Evolutionary conservation across 2,113 vertebrate species (phyloP), one percentile per base, ranked within the genome.

Genomic region (Rhea pennata): DNA sequence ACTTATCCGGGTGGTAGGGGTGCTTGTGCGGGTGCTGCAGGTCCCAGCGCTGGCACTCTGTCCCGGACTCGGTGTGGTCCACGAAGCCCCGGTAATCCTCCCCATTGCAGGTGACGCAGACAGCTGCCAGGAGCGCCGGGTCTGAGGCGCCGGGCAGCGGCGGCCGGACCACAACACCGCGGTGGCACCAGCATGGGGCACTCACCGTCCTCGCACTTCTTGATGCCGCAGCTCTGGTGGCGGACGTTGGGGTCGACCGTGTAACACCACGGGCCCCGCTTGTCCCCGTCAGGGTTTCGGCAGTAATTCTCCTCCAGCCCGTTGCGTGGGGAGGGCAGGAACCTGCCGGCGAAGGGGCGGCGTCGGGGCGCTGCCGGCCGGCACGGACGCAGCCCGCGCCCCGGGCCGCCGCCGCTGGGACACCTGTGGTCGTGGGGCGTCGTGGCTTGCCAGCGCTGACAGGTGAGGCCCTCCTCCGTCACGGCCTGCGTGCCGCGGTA

Each of bases 21-120:
- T 99, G 99, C 42, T 98, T 97, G 84, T 99, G 99, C 1, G 99
- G 99, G 84, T 97, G 97, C 97, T 99, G 99, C 96, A 99, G 98
- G 96, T 99, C 99, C 99, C 99, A 99, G 94, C 99, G 98, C 97
- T 99, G 99, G 95, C 99, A 99, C 97, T 99, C 99, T 1, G 40
- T 97, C 50, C 99, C 99, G 0, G 90, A 99, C 61, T 98, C 98
- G 0, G 99, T 99, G 97, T 96, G 98, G 95, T 99, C 99, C 72
- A 99, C 97, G 1, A 98, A 91, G 3, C 99, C 99, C 1, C 98
- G 98, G 97, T 99, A 99, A 72, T 99, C 98, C 94, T 99, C 99
- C 4, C 99, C 99, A 0, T 99, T 99, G 93, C 99, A 99, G 13
- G 97, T 98, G 93, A 99, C 92, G 53, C 99, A 99, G 9, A 98